A percentile compares a stretch with the other conserved stretches of the same genome.
phyloP scores from a whole-genome alignment of 2,113 vertebrate species.

The Rhinogobius similis region DNA sequence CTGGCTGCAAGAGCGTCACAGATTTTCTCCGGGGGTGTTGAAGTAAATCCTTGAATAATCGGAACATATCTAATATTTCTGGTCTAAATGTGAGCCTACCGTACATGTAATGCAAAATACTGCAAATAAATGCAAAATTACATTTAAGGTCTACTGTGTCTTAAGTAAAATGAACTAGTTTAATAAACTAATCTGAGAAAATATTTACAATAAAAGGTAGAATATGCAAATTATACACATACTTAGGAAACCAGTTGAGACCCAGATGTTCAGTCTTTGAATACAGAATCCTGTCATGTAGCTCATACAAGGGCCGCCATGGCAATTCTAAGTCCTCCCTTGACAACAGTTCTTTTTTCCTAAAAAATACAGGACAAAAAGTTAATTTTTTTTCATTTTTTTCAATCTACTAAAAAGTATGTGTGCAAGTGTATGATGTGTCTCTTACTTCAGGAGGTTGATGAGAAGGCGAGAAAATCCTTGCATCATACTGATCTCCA shows the following conservation, averaged over 20 bases:
- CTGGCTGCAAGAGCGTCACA: conserved; percentile 55
- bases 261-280: conserved; percentile 97
- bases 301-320: conserved; percentile 93
- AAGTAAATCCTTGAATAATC: neutral
- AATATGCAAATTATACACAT: conserved; percentile 59
- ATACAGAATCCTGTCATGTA: conserved; percentile 92
- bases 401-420: neutral
- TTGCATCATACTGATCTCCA: conserved; percentile 99
- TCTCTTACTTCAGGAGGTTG: conserved; percentile 93
- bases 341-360: conserved; percentile 95
- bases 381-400: conserved; percentile 4
- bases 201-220: neutral
- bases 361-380: conserved; percentile 54
- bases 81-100: neutral
- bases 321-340: conserved; percentile 93
- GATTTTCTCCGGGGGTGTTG: conserved; percentile 8
- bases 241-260: conserved; percentile 99
- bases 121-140: neutral
- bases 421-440: neutral
- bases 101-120: neutral
- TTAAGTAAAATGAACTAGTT: neutral
- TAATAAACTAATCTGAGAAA: neutral
- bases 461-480: conserved; percentile 94
- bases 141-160: neutral
- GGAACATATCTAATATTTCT: neutral